Evolutionary conservation across 35 echinoderm and acorn worm genomes (phyloP).

Genomic region (Apostichopus japonicus): DNA sequence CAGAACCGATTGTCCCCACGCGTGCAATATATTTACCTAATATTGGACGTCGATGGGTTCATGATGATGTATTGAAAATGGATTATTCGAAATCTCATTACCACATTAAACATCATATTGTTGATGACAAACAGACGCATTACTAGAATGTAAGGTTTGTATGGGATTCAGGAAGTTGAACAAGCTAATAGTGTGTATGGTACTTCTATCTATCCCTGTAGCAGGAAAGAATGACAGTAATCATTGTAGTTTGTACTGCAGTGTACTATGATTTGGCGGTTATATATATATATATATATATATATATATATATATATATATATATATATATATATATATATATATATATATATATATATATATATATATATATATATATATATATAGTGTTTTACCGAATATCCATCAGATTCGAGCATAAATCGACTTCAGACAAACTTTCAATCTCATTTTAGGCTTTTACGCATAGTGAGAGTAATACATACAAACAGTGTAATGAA

Average conservation of each 20-base stretch:
- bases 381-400: too few species aligned
- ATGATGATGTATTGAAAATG: neutral
- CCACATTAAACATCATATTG: neutral
- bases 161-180: neutral
- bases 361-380: too few species aligned
- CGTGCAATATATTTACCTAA: neutral
- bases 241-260: neutral
- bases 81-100: neutral
- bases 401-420: too few species aligned
- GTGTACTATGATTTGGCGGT: too few species aligned
- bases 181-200: neutral
- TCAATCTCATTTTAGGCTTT: too few species aligned
- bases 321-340: too few species aligned
- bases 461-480: too few species aligned
- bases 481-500: too few species aligned
- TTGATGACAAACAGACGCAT: neutral
- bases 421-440: too few species aligned
- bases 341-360: too few species aligned
- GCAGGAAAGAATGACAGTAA: neutral
- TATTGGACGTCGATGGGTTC: neutral
- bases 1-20: neutral
- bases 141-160: neutral
- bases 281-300: too few species aligned
- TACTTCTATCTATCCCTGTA: neutral
- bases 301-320: too few species aligned